A percentile compares a stretch with the other conserved stretches of the same genome.
These are phyloP conservation scores for Zoanthus solanderi DNA, from an alignment of 92 coral and sea anemone genomes.

Conservation along the genomic window DNA sequence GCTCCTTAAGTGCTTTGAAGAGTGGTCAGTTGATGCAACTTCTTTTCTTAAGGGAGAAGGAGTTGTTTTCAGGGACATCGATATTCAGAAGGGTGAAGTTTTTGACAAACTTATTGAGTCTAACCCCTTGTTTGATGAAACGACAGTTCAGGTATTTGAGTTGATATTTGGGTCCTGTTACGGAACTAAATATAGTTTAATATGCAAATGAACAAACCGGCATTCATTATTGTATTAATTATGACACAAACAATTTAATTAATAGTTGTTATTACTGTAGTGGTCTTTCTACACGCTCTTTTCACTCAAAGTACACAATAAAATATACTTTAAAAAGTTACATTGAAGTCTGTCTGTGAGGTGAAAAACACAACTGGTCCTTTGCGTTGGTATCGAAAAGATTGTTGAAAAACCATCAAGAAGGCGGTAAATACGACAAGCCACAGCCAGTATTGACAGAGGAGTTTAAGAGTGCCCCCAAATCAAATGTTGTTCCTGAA, in stretches of 20 bases:
- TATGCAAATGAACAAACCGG: too few species aligned
- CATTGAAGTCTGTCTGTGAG: too few species aligned
- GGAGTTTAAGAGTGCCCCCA: slow-evolving; percentile 2
- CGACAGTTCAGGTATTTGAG: slow-evolving; percentile 44
- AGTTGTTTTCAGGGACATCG: not conserved
- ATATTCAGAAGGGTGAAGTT: not conserved
- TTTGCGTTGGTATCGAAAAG: slow-evolving; percentile 27
- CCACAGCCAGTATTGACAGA: not conserved
- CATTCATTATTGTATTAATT: too few species aligned
- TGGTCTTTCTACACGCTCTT: too few species aligned
- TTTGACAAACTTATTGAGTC: slow-evolving; percentile 26
- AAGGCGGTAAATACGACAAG: slow-evolving; percentile 3
- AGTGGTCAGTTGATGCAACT: not conserved
- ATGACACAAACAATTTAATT: too few species aligned
- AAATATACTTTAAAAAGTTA: too few species aligned
- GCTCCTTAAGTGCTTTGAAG: too few species aligned
- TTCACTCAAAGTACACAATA: too few species aligned
- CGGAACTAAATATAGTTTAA: too few species aligned
- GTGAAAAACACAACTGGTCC: too few species aligned
- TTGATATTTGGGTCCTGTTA: slow-evolving; percentile 38
- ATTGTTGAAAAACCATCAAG: slow-evolving; percentile 38
- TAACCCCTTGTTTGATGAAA: not conserved
- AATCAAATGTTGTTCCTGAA: slow-evolving; percentile 30
- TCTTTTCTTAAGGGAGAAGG: not conserved
- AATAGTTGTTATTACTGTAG: too few species aligned